phyloP scores from a whole-genome alignment of 1,140 invertebrate genomes.

The Pogonognathellus flavescens region DNA sequence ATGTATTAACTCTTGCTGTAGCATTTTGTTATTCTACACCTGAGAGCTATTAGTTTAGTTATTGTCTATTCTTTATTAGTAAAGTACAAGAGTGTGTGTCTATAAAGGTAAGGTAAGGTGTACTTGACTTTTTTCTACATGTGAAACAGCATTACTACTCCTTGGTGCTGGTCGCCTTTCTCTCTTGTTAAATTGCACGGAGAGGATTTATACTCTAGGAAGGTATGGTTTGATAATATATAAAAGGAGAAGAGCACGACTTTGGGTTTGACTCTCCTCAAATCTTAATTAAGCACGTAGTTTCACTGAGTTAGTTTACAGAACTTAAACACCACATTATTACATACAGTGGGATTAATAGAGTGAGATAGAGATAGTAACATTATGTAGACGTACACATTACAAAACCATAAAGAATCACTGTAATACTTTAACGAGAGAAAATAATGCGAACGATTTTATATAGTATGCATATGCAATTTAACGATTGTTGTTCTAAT shows the following conservation, averaged over 20 bases:
- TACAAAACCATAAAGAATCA: slow-evolving; percentile 19
- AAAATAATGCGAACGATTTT: neutral
- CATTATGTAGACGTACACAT: neutral
- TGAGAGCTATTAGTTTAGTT: neutral
- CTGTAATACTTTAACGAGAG: neutral
- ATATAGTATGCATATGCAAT: neutral
- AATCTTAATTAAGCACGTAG: slow-evolving; percentile 50
- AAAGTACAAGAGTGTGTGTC: neutral
- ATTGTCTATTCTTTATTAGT: neutral
- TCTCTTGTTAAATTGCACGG: neutral
- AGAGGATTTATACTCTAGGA: neutral
- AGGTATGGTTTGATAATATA: neutral
- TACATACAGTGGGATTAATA: slow-evolving; percentile 42
- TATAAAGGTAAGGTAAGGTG: neutral
- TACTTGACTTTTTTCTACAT: too few species aligned
- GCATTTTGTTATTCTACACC: slow-evolving; percentile 30
- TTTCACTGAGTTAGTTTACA: slow-evolving; percentile 22
- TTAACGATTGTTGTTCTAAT: too few species aligned
- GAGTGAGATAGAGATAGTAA: slow-evolving; percentile 4
- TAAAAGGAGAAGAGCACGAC: slow-evolving; percentile 1
- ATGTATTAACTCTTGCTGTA: neutral
- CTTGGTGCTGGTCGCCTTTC: slow-evolving; percentile 1
- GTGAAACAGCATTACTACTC: too few species aligned
- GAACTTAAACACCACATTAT: slow-evolving; percentile 38
- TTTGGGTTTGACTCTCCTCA: slow-evolving; percentile 34